phyloP scores from a whole-genome alignment of 2,113 vertebrate species.

The Bubo bubo region DNA sequence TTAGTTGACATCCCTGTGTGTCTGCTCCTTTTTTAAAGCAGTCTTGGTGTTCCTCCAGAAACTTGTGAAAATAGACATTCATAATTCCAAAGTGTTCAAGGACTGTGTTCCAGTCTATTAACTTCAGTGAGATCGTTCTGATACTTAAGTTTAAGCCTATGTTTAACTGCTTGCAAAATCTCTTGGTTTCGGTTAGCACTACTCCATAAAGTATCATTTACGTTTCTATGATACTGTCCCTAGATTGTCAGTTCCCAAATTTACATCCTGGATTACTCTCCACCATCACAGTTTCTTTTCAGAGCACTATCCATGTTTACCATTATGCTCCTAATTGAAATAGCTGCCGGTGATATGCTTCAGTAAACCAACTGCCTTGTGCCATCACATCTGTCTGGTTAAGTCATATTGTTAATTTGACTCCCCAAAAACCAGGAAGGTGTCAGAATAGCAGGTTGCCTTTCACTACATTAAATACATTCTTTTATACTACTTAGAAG shows the following conservation, averaged over 20 bases:
- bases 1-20: not conserved
- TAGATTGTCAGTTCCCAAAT: not conserved
- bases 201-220: not conserved
- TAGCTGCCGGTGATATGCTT: not conserved
- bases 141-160: not conserved
- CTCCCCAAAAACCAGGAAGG: not conserved
- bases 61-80: not conserved
- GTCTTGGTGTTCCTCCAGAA: not conserved
- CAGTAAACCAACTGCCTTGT: not conserved
- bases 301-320: not conserved
- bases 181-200: not conserved
- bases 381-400: not conserved
- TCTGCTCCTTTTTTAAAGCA: not conserved
- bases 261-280: not conserved
- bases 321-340: not conserved
- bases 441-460: not conserved
- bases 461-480: not conserved
- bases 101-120: not conserved
- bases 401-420: not conserved
- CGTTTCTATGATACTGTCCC: fast-evolving
- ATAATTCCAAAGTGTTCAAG: not conserved
- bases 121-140: not conserved
- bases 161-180: not conserved
- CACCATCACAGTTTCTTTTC: not conserved
- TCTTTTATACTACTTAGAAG: not conserved